A percentile compares a stretch with the other conserved stretches of the same genome.
phyloP scores from a whole-genome alignment of 2,113 vertebrate species.

The Pseudolaguvia tuberculata region DNA sequence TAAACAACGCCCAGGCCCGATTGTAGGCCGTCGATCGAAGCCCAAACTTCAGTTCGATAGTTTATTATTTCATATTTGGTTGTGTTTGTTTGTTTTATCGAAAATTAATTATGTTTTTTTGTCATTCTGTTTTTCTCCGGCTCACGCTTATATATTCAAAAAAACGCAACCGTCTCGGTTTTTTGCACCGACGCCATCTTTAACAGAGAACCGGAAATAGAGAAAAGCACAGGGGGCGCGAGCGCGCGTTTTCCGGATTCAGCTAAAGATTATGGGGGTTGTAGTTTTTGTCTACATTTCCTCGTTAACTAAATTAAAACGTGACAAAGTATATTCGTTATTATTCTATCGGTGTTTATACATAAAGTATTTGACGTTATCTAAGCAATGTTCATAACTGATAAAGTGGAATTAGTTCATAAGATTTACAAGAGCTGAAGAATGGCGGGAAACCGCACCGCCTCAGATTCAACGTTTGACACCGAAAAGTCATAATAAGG shows the following conservation, averaged over 20 bases:
- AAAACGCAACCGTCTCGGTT: constrained; percentile 67
- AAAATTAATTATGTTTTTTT: constrained; percentile 49
- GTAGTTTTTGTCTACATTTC: constrained; percentile 53
- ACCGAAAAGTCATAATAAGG: constrained; percentile 64
- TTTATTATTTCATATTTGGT: constrained; percentile 50
- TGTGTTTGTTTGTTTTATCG: constrained; percentile 50
- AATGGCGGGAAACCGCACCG: constrained; percentile 64
- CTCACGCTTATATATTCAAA: constrained; percentile 58
- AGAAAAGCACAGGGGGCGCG: constrained; percentile 51
- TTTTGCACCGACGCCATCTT: constrained; percentile 77
- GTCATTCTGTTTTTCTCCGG: constrained; percentile 56
- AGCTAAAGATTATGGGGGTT: constrained; percentile 51
- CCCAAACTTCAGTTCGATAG: not conserved
- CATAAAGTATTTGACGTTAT: not conserved
- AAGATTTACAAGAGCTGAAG: no score
- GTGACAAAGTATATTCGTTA: no score
- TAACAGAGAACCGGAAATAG: constrained; percentile 68
- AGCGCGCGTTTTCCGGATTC: constrained; percentile 23
- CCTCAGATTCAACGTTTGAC: constrained; percentile 50
- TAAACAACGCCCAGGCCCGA: constrained; percentile 58
- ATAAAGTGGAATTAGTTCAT: no score
- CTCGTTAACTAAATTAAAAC: not conserved
- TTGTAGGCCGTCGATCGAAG: constrained; percentile 44
- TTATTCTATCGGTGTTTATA: not conserved
- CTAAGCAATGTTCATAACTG: not conserved